Evolutionary conservation across 2,113 vertebrate genomes (phyloP).

Genomic region (Sturnus vulgaris): DNA sequence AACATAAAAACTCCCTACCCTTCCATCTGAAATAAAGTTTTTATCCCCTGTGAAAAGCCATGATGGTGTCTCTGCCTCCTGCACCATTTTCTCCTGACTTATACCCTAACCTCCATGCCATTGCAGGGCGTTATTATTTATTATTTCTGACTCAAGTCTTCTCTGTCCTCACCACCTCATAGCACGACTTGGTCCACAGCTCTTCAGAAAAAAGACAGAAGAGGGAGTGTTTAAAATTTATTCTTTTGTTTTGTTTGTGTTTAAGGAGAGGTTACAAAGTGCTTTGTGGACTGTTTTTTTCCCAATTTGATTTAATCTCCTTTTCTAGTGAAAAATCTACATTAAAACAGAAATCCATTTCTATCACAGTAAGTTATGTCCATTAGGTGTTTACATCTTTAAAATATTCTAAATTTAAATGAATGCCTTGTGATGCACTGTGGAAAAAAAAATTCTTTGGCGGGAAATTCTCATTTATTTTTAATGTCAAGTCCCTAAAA

Average conservation of each 20-base stretch:
- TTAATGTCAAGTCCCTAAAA: conserved; percentile 7
- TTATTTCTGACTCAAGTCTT: not conserved
- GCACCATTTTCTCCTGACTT: not conserved
- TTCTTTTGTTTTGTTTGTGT: not conserved
- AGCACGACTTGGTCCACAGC: not conserved
- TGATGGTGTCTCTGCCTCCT: not conserved
- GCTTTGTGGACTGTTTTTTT: not conserved
- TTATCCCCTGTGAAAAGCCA: not conserved
- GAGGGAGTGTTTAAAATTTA: not conserved
- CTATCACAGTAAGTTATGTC: not conserved
- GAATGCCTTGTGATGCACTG: not conserved
- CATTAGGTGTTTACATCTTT: not conserved
- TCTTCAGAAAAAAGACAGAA: not conserved
- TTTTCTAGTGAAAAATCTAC: not conserved
- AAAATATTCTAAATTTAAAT: not conserved
- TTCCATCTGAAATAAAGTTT: not conserved
- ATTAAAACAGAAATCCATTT: not conserved
- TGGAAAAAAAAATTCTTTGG: not conserved
- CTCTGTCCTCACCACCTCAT: not conserved
- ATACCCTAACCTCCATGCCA: not conserved
- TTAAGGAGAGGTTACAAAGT: not conserved
- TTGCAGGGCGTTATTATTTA: not conserved
- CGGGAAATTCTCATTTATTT: conserved; percentile 4
- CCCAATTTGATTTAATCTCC: not conserved
- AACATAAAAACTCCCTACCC: not conserved